A percentile compares a stretch with the other conserved stretches of the same genome.
phyloP scores from a whole-genome alignment of 2,113 vertebrate genomes.

The Vimba vimba region DNA sequence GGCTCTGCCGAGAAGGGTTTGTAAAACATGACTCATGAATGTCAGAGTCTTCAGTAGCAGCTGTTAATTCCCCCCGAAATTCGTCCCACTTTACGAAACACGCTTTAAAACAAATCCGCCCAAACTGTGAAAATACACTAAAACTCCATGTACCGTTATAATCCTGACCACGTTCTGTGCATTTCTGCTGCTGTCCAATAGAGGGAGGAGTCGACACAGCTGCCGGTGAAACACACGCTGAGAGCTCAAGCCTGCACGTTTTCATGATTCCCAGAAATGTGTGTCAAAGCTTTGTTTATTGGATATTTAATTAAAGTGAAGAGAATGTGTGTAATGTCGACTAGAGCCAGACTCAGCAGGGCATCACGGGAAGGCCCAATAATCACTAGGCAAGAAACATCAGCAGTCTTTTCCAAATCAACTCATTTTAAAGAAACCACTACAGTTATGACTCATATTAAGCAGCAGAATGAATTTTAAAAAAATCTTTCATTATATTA shows the following conservation, averaged over 20 bases:
- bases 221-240: slow-evolving; percentile 22
- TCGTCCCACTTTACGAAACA: background rate
- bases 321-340: slow-evolving; percentile 32
- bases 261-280: slow-evolving; percentile 46
- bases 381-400: slow-evolving; percentile 30
- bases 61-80: background rate
- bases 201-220: slow-evolving; percentile 55
- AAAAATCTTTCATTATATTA: background rate
- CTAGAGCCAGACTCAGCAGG: slow-evolving; percentile 41
- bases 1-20: slow-evolving; percentile 35
- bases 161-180: slow-evolving; percentile 32
- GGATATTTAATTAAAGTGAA: slow-evolving; percentile 57
- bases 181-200: slow-evolving; percentile 55
- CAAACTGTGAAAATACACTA: slow-evolving; percentile 9
- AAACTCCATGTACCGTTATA: background rate
- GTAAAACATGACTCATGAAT: slow-evolving; percentile 40
- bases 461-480: background rate
- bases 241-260: slow-evolving; percentile 38
- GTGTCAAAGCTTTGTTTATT: slow-evolving; percentile 44
- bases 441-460: slow-evolving; percentile 21
- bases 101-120: slow-evolving; percentile 12
- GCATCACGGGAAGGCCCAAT: slow-evolving; percentile 42
- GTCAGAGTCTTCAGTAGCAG: background rate
- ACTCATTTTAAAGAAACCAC: slow-evolving; percentile 19
- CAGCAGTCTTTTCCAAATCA: slow-evolving; percentile 37